Base-by-base conservation (phyloP, 2,888 invertebrate species). In the Epirrita christyi region DNA sequence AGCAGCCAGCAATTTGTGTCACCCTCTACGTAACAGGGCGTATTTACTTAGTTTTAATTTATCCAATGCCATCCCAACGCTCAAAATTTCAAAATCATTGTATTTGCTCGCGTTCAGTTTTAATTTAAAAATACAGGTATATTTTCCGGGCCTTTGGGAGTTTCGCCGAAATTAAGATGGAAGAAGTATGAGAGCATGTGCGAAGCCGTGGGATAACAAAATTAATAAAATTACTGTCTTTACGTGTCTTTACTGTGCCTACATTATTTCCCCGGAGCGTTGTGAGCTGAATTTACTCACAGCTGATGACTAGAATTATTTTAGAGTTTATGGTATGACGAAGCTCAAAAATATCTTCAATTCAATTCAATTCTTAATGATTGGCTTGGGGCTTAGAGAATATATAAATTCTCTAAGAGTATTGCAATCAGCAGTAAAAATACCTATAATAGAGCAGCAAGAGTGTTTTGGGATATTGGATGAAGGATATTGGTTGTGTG, bases 81-180 rank as follows among this genome's bases (percentile, higher is more conserved):
- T 48, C 54, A 58, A 58, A 63, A 59, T 64, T 57, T 61, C 53
- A 61, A 61, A 67, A 62, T 66, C 62, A 64, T 64, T 56, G 55
- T 66, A 56, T 60, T 59, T 58, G 40, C 56, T 42, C 54, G 45
- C 56, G 58, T 59, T 49, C 53, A 48, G 37, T 66, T 66, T 61
- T 58, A 59, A 63, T 63, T 66, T 57, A 58, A 63, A 66, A 63
- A 66, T 58, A 58, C 63, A 55, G 56, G 58, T 59, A 50, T 47
- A 48, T 45, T 61, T 44, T 11, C 15, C 15, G 41, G 45, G 29
- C 55, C 55, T 27, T 50, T 27, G 66, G 55, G 59, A 63, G 37
- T 56, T 58, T 46, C 46, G 52, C 51, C 48, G 37, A 64, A 67
- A 67, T 64, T 59, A 64, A 61, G 64, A 61, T 61, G 62, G 59